Conservation (phyloP, 1,140 invertebrate species). For the Dreissena polymorpha region DNA sequence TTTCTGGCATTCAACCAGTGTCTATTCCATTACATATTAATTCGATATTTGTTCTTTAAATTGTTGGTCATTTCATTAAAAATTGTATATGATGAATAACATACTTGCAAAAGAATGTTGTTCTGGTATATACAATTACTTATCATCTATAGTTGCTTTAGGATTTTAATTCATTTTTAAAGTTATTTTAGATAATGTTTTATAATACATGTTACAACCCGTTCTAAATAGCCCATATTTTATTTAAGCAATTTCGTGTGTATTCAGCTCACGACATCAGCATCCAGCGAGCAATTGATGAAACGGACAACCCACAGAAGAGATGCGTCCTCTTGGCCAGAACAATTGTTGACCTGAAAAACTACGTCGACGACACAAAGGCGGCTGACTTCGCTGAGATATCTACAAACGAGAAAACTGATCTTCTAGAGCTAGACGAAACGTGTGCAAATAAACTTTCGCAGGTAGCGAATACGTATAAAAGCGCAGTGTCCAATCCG, state of each 20-base stretch:
- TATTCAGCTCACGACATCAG: conserved; percentile 71
- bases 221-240: too few relatives aligned
- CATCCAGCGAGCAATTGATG: conserved; percentile 64
- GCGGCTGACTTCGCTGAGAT: conserved; percentile 70
- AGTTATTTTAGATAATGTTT: too few relatives aligned
- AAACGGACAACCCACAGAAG: conserved; percentile 57
- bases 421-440: conserved; percentile 64
- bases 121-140: too few relatives aligned
- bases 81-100: neutral
- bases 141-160: too few relatives aligned
- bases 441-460: conserved; percentile 60
- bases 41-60: too few relatives aligned
- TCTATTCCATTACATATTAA: too few relatives aligned
- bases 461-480: conserved; percentile 60
- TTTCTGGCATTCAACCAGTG: too few relatives aligned
- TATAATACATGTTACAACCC: too few relatives aligned
- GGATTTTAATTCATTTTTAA: too few relatives aligned
- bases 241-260: too few relatives aligned
- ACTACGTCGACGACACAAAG: conserved; percentile 70
- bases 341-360: conserved; percentile 75
- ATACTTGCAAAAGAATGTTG: too few relatives aligned
- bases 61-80: neutral
- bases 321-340: conserved; percentile 68
- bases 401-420: conserved; percentile 64
- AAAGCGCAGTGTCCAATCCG: conserved; percentile 57